phyloP scores from a whole-genome alignment of 2,113 vertebrate genomes.

The Coreoperca whiteheadi region DNA sequence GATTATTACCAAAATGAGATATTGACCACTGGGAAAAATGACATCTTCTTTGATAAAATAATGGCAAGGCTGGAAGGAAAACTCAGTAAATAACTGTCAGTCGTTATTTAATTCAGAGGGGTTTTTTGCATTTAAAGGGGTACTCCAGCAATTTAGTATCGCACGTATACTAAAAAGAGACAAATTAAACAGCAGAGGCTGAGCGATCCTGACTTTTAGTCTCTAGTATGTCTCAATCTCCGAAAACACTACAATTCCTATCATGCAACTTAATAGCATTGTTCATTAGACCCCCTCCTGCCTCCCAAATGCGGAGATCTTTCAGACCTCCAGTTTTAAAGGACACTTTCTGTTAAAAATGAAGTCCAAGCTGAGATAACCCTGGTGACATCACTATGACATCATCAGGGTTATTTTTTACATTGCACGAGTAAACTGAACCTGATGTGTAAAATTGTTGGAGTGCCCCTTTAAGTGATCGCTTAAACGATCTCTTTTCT shows the following conservation, averaged over 20 bases:
- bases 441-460: not conserved
- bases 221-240: not conserved
- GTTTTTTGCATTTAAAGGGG: not conserved
- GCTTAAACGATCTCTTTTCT: not conserved
- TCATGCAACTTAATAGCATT: not conserved
- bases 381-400: not conserved
- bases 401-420: not conserved
- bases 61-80: not conserved
- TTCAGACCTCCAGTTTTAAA: not conserved
- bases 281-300: not conserved
- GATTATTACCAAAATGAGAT: not conserved
- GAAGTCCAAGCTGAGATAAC: not conserved
- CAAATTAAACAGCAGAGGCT: not conserved
- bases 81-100: not conserved
- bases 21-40: not conserved
- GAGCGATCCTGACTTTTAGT: not conserved
- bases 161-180: not conserved
- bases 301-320: not conserved
- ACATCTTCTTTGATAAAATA: not conserved
- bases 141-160: not conserved
- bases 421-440: not conserved
- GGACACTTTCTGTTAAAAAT: not conserved
- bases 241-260: constrained; percentile 6
- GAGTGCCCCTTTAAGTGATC: constrained; percentile 6
- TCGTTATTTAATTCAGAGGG: not conserved